Base-by-base conservation (phyloP, 1,140 invertebrate genomes). In the Solenopsis fugax region DNA sequence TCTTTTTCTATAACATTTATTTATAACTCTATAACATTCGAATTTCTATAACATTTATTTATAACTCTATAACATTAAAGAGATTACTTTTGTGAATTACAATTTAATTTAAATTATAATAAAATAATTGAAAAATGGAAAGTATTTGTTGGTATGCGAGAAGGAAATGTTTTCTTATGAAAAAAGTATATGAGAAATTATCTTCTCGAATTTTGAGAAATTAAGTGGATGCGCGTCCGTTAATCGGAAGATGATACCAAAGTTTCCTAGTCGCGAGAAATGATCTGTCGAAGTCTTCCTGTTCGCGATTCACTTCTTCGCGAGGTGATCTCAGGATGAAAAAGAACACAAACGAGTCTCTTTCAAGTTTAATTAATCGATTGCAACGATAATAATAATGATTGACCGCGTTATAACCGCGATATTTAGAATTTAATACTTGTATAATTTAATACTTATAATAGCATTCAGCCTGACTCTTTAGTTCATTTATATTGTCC, bases 381-480 rank as follows among this genome's bases (percentile, higher is more conserved):
- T 86, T 73, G 81, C 89, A 54, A 89, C 81, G 91, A 93, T 92
- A 93, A 92, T 87, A 88, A 87, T 78, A 90, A 82, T 67, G 71
- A 24, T 7, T 29, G n/a, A 0, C 3, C 54, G 89, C 85, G 90
- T 89, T 88, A 80, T 45, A 75, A 85, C 86, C 86, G 86, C 50
- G 69, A 58, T n/a, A 45, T 41, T 29, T 41, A 41, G 41, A 41
- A 41, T 41, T 41, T 41, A 41, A 41, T 41, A 41, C 7, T n/a
- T n/a, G n/a, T n/a, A n/a, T n/a, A n/a, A n/a, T n/a, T n/a, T n/a
- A n/a, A n/a, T n/a, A n/a, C n/a, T n/a, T n/a, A n/a, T n/a, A n/a
- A n/a, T n/a, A n/a, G n/a, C n/a, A n/a, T n/a, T 41, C 7, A 41
- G 41, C 4, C 4, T 41, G 41, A 41, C 0, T 41, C 41, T 7